Conservation (phyloP, 2,797 vertebrate genomes). For the Eospalax fontanierii region DNA sequence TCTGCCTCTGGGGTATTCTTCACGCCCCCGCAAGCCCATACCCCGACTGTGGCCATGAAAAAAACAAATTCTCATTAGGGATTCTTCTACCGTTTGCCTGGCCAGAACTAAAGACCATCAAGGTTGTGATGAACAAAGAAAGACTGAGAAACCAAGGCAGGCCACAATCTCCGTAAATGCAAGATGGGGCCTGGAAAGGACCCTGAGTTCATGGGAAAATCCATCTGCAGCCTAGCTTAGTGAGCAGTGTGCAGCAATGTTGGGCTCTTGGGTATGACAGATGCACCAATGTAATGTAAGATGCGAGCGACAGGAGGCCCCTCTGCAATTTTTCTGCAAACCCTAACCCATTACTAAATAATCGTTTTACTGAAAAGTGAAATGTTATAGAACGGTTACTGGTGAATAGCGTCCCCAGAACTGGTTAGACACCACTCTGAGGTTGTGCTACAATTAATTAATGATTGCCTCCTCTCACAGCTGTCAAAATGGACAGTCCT, state of each 20-base stretch:
- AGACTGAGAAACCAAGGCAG: neutral
- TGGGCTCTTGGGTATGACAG: neutral
- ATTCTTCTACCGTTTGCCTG: neutral
- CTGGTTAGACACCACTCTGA: neutral
- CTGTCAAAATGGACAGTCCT: neutral
- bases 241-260: neutral
- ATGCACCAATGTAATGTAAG: neutral
- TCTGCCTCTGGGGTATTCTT: neutral
- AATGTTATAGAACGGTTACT: neutral
- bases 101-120: neutral
- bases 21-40: neutral
- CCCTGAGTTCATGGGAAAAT: neutral
- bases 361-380: neutral
- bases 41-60: neutral
- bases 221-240: neutral
- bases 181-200: neutral
- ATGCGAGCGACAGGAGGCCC: neutral
- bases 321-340: conserved; percentile 41
- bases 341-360: neutral
- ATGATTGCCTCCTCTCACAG: neutral
- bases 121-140: neutral
- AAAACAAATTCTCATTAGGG: conserved; percentile 3
- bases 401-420: neutral
- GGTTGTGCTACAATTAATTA: neutral
- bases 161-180: too few species aligned